These are phyloP conservation scores for Peromyscus nudipes DNA, from an alignment of 2,797 vertebrate genomes.

Conservation along the genomic window DNA sequence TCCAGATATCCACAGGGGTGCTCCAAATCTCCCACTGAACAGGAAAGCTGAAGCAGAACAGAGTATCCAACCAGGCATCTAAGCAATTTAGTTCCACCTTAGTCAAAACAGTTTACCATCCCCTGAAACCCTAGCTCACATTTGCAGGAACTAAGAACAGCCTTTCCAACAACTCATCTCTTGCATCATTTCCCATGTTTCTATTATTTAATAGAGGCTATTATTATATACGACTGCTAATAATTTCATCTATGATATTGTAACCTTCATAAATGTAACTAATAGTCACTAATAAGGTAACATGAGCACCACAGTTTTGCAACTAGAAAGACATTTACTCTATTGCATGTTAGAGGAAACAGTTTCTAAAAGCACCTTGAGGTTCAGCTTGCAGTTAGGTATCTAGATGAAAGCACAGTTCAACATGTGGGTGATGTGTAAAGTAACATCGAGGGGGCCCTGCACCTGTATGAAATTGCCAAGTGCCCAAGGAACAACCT, in stretches of 20 bases:
- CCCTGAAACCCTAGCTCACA: slow-evolving; percentile 47
- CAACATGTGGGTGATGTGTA: neutral
- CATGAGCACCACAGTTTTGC: slow-evolving; percentile 80
- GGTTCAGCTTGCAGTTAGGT: slow-evolving; percentile 58
- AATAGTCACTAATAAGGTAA: slow-evolving; percentile 76
- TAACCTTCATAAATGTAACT: slow-evolving; percentile 56
- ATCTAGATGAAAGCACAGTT: slow-evolving; percentile 67
- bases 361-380: slow-evolving; percentile 77
- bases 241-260: slow-evolving; percentile 68
- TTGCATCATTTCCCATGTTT: slow-evolving; percentile 63
- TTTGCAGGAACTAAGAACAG: slow-evolving; percentile 39
- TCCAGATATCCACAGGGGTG: neutral
- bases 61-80: neutral
- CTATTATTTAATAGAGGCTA: slow-evolving; percentile 53
- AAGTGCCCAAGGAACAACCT: neutral
- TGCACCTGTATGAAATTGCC: neutral
- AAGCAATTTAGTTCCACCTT: neutral
- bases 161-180: slow-evolving; percentile 29
- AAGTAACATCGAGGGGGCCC: neutral
- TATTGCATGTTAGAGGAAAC: slow-evolving; percentile 70
- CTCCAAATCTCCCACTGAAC: neutral
- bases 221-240: slow-evolving; percentile 36
- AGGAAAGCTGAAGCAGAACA: neutral
- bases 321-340: slow-evolving; percentile 74
- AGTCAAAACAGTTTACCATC: slow-evolving; percentile 22